phyloP scores from a whole-genome alignment of 2,888 invertebrate genomes.

The Colostygia pectinataria region DNA sequence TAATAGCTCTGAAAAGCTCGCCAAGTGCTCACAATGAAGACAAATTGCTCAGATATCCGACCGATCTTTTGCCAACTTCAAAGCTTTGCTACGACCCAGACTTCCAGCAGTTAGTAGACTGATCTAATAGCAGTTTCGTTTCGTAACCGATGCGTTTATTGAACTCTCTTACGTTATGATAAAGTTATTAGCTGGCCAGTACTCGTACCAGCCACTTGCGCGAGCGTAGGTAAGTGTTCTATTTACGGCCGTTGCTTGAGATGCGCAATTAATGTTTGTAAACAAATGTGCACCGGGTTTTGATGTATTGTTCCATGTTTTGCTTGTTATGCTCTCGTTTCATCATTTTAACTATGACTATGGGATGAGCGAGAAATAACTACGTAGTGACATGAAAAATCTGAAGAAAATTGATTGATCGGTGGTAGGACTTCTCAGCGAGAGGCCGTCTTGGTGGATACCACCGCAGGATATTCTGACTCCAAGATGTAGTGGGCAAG shows the following conservation, averaged over 20 bases:
- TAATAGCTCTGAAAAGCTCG: constrained; percentile 4
- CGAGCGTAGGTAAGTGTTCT: constrained; percentile 22
- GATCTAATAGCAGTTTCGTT: constrained; percentile 8
- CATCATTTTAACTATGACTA: too few relatives aligned
- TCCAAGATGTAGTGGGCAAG: too few relatives aligned
- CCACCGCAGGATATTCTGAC: too few relatives aligned
- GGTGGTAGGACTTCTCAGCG: too few relatives aligned
- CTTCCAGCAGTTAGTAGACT: constrained; percentile 5
- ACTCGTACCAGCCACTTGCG: constrained; percentile 26
- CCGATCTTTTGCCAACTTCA: constrained; percentile 20
- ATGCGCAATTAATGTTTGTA: constrained; percentile 34
- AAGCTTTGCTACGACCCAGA: constrained; percentile 14
- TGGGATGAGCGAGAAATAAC: too few relatives aligned
- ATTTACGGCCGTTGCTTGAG: constrained; percentile 30
- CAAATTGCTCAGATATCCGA: background rate
- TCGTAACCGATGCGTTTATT: constrained; percentile 33
- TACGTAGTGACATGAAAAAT: too few relatives aligned
- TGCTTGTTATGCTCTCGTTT: background rate
- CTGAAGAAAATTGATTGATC: too few relatives aligned
- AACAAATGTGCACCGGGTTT: constrained; percentile 26
- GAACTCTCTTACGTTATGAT: constrained; percentile 34
- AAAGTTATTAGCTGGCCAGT: constrained; percentile 38
- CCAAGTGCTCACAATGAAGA: constrained; percentile 9
- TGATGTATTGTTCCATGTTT: constrained; percentile 1
- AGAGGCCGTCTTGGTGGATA: too few relatives aligned